These are phyloP conservation scores for Mycetomoellerius zeteki DNA, from an alignment of 1,140 invertebrate species.

Conservation along the genomic window DNA sequence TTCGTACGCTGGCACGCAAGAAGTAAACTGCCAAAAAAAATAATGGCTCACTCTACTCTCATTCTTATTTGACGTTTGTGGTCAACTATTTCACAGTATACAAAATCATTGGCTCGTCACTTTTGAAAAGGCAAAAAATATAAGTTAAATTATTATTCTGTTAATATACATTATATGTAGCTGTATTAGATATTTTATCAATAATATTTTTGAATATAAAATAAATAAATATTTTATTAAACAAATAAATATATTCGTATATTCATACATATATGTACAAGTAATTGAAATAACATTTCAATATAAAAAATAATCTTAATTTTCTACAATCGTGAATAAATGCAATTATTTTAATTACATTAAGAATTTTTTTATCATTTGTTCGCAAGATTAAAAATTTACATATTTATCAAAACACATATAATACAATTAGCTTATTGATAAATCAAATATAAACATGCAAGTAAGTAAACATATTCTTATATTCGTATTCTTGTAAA, in stretches of 20 bases:
- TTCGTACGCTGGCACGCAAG: constrained; percentile 17
- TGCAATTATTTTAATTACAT: background rate
- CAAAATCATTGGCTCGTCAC: background rate
- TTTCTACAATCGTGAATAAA: background rate
- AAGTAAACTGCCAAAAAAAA: constrained; percentile 41
- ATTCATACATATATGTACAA: background rate
- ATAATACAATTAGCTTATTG: background rate
- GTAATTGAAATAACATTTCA: background rate
- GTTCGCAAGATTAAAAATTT: background rate
- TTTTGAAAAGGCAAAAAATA: background rate
- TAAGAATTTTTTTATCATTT: background rate
- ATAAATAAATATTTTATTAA: background rate
- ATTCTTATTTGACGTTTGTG: background rate
- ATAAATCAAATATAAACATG: background rate
- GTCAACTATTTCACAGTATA: too few relatives aligned
- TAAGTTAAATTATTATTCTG: background rate
- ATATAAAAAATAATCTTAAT: background rate
- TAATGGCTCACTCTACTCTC: constrained; percentile 9
- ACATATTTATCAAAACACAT: background rate
- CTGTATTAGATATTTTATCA: background rate
- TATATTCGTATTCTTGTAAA: background rate
- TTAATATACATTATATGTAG: background rate
- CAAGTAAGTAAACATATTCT: background rate
- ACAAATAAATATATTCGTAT: constrained; percentile 2
- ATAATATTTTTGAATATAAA: background rate